Evolutionary conservation across 2,888 invertebrate species (phyloP).

Genomic region (Loripinus fragilis): DNA sequence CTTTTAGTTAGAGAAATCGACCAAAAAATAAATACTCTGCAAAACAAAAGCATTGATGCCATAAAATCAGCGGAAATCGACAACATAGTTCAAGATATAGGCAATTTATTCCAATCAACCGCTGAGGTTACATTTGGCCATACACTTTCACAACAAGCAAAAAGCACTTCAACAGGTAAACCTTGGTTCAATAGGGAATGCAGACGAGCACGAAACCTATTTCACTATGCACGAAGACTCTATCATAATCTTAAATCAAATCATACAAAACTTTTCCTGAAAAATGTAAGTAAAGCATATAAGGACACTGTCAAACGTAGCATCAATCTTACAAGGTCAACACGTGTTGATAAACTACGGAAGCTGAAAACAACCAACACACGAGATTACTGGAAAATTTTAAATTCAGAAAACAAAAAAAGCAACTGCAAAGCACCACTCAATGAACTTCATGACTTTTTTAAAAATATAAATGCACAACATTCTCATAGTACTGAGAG

Average conservation of each 20-base stretch:
- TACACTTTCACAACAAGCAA: too few species aligned
- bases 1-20: too few species aligned
- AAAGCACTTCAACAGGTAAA: background rate
- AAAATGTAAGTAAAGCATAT: constrained; percentile 2
- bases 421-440: background rate
- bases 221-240: background rate
- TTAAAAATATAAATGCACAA: constrained; percentile 12
- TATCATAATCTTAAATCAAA: constrained; percentile 13
- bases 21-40: too few species aligned
- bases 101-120: too few species aligned
- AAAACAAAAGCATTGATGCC: too few species aligned
- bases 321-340: background rate
- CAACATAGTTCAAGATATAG: too few species aligned
- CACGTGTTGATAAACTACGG: background rate
- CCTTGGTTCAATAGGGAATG: constrained; percentile 3
- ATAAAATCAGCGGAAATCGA: too few species aligned
- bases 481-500: background rate
- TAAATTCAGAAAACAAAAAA: background rate
- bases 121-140: too few species aligned
- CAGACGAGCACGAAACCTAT: background rate
- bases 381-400: constrained; percentile 20
- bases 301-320: background rate
- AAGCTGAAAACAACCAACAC: constrained; percentile 3
- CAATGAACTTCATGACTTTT: background rate
- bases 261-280: background rate